phyloP scores from a whole-genome alignment of 2,797 vertebrate genomes.

The Hirundo rustica region DNA sequence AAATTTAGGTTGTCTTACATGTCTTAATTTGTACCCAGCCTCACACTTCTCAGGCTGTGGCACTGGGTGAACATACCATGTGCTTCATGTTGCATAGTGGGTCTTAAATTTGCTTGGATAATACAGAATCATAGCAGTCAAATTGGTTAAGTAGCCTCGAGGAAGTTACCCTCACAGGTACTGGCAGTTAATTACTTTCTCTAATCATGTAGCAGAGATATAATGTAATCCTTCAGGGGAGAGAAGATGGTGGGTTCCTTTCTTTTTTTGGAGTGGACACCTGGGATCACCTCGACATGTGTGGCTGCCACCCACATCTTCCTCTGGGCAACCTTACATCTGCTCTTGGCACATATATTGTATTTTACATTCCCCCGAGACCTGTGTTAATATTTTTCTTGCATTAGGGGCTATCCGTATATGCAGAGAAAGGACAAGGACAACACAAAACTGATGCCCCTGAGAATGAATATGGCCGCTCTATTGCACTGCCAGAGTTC shows the following conservation, averaged over 20 bases:
- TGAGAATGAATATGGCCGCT: background rate
- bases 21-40: conserved; percentile 3
- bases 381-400: background rate
- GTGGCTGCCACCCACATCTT: conserved; percentile 19
- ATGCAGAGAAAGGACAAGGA: background rate
- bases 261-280: background rate
- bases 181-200: conserved; percentile 9
- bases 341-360: background rate
- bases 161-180: conserved; percentile 13
- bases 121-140: background rate
- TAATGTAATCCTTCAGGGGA: background rate
- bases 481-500: background rate
- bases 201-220: background rate
- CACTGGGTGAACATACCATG: background rate
- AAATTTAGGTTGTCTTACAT: conserved; percentile 23
- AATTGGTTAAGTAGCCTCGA: background rate
- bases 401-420: background rate
- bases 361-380: background rate
- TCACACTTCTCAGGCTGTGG: background rate
- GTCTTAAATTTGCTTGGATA: background rate
- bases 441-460: background rate
- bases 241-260: background rate
- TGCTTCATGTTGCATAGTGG: background rate
- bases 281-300: background rate
- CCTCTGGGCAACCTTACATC: background rate